These are phyloP conservation scores for Eumaeus atala DNA, from an alignment of 1,140 invertebrate species.

Conservation along the genomic window DNA sequence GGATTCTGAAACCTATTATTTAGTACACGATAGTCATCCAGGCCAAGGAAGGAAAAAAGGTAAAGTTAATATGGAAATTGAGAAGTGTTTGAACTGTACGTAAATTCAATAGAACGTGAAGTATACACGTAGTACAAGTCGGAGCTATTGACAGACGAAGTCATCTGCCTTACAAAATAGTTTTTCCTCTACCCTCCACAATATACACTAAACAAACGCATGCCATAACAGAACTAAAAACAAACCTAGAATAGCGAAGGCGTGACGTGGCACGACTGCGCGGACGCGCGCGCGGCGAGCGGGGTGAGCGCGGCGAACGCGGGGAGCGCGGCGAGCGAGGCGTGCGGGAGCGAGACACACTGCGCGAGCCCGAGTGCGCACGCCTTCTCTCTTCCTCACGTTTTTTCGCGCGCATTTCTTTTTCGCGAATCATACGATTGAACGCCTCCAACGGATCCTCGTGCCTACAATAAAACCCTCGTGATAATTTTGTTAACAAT, in stretches of 20 bases:
- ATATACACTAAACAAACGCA: neutral
- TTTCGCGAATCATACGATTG: conserved; percentile 87
- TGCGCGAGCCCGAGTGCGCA: conserved; percentile 43
- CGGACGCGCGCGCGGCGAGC: conserved; percentile 36
- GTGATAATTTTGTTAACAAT: neutral
- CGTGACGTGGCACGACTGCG: conserved; percentile 51
- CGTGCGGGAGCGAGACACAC: conserved; percentile 37
- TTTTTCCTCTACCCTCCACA: too few relatives aligned
- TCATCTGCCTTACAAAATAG: too few relatives aligned
- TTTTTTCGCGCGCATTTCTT: conserved; percentile 82
- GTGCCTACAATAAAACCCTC: conserved; percentile 31
- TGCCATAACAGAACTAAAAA: conserved; percentile 18
- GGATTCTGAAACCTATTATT: too few relatives aligned
- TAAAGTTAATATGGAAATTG: too few relatives aligned
- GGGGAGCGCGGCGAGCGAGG: conserved; percentile 36
- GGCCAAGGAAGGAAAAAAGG: too few relatives aligned
- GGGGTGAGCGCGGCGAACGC: conserved; percentile 32
- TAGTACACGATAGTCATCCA: too few relatives aligned
- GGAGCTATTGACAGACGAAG: too few relatives aligned
- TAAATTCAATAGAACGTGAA: too few relatives aligned
- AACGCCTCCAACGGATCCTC: conserved; percentile 89
- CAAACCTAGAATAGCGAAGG: conserved; percentile 65
- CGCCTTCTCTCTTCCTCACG: conserved; percentile 78
- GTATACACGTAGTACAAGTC: too few relatives aligned
- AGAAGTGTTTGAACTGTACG: too few relatives aligned